Evolutionary conservation across 2,113 vertebrate species (phyloP), one percentile per base, ranked within the genome.

Genomic region (Varanus komodoensis): DNA sequence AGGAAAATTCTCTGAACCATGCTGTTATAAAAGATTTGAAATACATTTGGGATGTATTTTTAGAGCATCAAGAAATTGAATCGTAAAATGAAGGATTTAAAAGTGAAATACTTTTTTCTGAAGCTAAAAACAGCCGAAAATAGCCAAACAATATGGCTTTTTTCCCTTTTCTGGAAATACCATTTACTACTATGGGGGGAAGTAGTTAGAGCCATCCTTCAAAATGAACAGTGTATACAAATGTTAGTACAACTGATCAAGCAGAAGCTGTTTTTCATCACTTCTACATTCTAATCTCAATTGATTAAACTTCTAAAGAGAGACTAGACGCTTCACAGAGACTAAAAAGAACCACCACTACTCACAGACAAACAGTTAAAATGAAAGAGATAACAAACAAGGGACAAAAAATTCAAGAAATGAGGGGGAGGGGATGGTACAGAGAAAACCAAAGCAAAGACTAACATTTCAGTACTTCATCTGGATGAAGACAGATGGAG

Each of bases 191-290:
- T 82, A 83, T 3, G 8, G 3, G 3, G 44, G 74, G 12, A 44
- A 57, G 38, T 34, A 14, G 34, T 84, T 27, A 44, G 3, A 44
- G 38, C 32, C 78, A 67, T 75, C 52, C 38, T 84, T 89, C 19
- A 71, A 27, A 61, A 86, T 1, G 23, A 57, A 44, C 48, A 54
- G 27, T 69, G 25, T 29, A 73, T 34, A 64, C 57, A 54, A 90
- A 87, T 54, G 54, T 54, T 52, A 82, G 93, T 75, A 6, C 3
- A 90, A 19, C 38, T 2, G 25, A 34, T 4, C 89, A 89, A 27
- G 12, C 34, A 3, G 34, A 67, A 9, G 38, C 25, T 23, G 25
- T 34, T 17, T 84, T 95, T n/a, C 92, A 89, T 92, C 89, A 93
- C 12, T 79, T 54, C 83, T 54, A 67, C 32, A 54, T 4, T 50